phyloP scores from a whole-genome alignment of 2,888 invertebrate genomes.

The Ornithoptera alexandrae region DNA sequence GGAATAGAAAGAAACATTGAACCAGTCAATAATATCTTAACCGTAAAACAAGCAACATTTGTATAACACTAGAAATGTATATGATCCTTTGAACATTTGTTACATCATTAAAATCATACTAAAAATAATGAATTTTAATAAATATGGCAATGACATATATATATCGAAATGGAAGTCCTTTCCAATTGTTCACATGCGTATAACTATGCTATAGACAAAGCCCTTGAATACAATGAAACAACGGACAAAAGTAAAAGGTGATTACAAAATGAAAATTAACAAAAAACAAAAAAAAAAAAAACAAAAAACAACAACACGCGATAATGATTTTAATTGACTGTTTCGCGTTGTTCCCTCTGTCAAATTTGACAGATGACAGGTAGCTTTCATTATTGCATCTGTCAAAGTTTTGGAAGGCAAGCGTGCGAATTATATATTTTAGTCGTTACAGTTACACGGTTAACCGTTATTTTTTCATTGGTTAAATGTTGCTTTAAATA shows the following conservation, averaged over 20 bases:
- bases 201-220: background rate
- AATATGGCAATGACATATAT: too few species aligned
- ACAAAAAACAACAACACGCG: background rate
- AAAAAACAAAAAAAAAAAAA: too few species aligned
- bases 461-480: constrained; percentile 7
- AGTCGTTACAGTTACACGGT: constrained; percentile 5
- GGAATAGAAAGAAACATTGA: too few species aligned
- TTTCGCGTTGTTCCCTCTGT: constrained; percentile 14
- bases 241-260: constrained; percentile 13
- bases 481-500: constrained; percentile 12
- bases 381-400: constrained; percentile 26
- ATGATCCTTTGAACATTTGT: background rate
- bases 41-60: too few species aligned
- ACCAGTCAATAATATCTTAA: too few species aligned
- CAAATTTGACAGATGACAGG: constrained; percentile 24
- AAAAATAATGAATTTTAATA: too few species aligned
- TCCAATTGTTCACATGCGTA: background rate
- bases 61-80: background rate
- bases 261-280: constrained; percentile 8
- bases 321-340: constrained; percentile 28
- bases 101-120: too few species aligned
- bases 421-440: constrained; percentile 16
- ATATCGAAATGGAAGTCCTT: background rate
- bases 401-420: constrained; percentile 22
- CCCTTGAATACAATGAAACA: constrained; percentile 11